Conservation (phyloP, 1,140 invertebrate species). For the Drosophila arawakana region DNA sequence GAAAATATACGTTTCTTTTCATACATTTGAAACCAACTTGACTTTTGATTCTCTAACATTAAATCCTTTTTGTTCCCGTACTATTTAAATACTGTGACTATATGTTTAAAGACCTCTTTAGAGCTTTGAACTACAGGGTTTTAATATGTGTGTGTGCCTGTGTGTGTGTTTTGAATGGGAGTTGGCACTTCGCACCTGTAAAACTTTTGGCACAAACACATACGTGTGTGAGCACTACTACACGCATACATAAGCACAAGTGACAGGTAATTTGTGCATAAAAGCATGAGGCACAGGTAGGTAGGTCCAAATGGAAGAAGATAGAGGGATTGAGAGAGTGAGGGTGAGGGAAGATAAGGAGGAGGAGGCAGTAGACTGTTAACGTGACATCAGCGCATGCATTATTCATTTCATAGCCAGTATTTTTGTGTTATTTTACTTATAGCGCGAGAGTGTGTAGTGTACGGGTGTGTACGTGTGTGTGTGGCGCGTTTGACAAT, state of each 20-base stretch:
- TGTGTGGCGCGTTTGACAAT: slow-evolving; percentile 59
- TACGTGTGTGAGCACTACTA: slow-evolving; percentile 36
- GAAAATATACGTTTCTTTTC: no score
- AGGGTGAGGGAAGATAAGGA: no score
- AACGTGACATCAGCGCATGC: slow-evolving; percentile 51
- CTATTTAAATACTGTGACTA: no score
- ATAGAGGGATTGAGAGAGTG: neutral
- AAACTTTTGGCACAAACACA: slow-evolving; percentile 11
- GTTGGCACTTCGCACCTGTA: slow-evolving; percentile 35
- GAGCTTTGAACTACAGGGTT: no score
- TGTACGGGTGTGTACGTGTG: slow-evolving; percentile 3
- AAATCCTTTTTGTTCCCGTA: no score
- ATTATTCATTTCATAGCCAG: slow-evolving; percentile 71
- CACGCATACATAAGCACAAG: slow-evolving; percentile 68
- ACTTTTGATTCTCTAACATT: no score
- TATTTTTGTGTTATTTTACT: slow-evolving; percentile 31
- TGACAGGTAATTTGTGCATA: slow-evolving; percentile 80
- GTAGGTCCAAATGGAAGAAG: neutral
- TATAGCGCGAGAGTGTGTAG: neutral
- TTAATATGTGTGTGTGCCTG: neutral
- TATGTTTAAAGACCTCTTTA: no score
- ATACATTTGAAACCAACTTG: no score
- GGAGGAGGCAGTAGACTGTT: slow-evolving; percentile 5
- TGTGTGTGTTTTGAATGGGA: slow-evolving; percentile 28
- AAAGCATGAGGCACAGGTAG: slow-evolving; percentile 50